phyloP scores from a whole-genome alignment of 1,140 invertebrate species.

The Drosophila seguyi region DNA sequence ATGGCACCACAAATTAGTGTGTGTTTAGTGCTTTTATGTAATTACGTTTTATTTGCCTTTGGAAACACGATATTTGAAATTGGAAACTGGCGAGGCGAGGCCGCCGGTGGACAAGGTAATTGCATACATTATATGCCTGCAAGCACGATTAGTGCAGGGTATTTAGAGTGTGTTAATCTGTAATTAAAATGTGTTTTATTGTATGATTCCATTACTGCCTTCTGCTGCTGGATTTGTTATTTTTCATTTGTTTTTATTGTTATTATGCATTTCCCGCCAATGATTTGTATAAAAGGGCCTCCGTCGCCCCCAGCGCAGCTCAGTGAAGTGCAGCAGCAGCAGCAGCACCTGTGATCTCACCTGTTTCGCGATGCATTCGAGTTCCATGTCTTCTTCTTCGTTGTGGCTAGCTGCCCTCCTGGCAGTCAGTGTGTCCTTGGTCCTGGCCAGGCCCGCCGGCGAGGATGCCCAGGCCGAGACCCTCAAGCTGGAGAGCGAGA shows the following conservation, averaged over 20 bases:
- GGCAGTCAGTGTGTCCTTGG: constrained; percentile 26
- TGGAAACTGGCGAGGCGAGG: constrained; percentile 1
- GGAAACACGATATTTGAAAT: constrained; percentile 20
- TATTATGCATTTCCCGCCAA: constrained; percentile 48
- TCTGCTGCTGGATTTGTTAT: constrained; percentile 23
- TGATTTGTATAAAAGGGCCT: constrained; percentile 59
- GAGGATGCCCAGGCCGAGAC: constrained; percentile 80
- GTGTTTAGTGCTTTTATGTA: constrained; percentile 1
- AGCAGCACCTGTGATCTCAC: background rate
- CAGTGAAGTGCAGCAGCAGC: constrained; percentile 55
- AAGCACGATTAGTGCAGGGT: constrained; percentile 38
- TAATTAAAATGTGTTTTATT: constrained; percentile 78
- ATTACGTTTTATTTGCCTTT: constrained; percentile 3
- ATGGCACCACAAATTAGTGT: constrained; percentile 1
- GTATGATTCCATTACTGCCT: constrained; percentile 54
- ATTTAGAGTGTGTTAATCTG: constrained; percentile 64
- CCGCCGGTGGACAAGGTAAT: constrained; percentile 32
- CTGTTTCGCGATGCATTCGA: constrained; percentile 27
- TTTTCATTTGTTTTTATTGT: constrained; percentile 37
- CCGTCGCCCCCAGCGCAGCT: constrained; percentile 14
- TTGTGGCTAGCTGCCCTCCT: constrained; percentile 48
- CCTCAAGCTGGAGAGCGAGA: constrained; percentile 84
- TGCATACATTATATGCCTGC: constrained; percentile 31
- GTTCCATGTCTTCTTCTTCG: constrained; percentile 16
- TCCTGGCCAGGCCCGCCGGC: constrained; percentile 37